A percentile compares a stretch with the other conserved stretches of the same genome.
phyloP scores from a whole-genome alignment of 2,797 vertebrate genomes.

The Neosilurus mollespiculum region DNA sequence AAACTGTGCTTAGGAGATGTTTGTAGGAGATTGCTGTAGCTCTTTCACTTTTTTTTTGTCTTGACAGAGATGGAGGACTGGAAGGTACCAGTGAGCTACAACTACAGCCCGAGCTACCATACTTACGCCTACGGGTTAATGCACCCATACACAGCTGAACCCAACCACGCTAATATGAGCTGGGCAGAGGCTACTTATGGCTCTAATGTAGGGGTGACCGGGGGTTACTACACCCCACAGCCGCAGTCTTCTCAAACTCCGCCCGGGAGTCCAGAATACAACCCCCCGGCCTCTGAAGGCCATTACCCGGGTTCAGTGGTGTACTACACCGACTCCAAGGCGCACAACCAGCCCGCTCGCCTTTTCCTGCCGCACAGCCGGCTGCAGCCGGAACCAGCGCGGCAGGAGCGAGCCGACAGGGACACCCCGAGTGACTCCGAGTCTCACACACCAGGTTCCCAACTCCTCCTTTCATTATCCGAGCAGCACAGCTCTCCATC shows the following conservation, averaged over 20 bases:
- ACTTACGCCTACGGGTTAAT: constrained; percentile 69
- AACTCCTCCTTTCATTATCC: not conserved
- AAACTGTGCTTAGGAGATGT: not conserved
- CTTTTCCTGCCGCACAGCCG: constrained; percentile 50
- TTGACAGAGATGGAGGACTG: constrained; percentile 70
- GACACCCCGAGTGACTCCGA: constrained; percentile 69
- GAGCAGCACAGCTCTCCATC: too few relatives aligned
- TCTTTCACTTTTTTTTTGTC: not conserved
- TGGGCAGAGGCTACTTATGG: constrained; percentile 64
- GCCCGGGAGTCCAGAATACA: constrained; percentile 58
- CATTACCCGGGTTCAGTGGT: constrained; percentile 57
- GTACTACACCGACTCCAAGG: constrained; percentile 53
- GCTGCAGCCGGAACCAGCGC: not conserved
- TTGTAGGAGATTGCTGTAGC: too few relatives aligned
- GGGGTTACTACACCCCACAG: constrained; percentile 56
- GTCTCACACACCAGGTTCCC: constrained; percentile 65
- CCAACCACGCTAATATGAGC: constrained; percentile 55
- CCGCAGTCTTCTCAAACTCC: constrained; percentile 54
- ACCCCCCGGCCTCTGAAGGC: constrained; percentile 2
- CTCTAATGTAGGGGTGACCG: constrained; percentile 47
- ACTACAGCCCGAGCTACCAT: constrained; percentile 69
- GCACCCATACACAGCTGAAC: constrained; percentile 64
- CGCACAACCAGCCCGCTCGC: constrained; percentile 53
- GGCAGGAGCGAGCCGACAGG: constrained; percentile 51
- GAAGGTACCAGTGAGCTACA: constrained; percentile 70